Conservation (phyloP, 2,113 vertebrate genomes). For the pig (Sus scrofa) region T2T-Sscrofa CM000816.6:75379001-75379500, state of each 20-base stretch:
- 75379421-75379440: neutral
- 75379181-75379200: neutral
- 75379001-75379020: neutral
- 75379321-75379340: neutral
- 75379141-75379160: neutral
- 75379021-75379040: no score
- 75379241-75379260: no score
- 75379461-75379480: neutral
- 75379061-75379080: neutral
- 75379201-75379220: neutral
- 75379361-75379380: no score
- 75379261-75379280: neutral
- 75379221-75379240: neutral
- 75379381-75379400: neutral
- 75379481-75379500: neutral
- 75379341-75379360: neutral
- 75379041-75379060: no score
- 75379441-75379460: neutral
- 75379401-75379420: neutral
- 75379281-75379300: neutral
- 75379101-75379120: neutral
- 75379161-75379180: neutral
- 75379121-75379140: conserved; percentile 24
- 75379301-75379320: neutral
- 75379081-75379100: neutral